These are phyloP conservation scores for Sympetrum striolatum DNA, from an alignment of 2,888 invertebrate species.

Conservation along the genomic window DNA sequence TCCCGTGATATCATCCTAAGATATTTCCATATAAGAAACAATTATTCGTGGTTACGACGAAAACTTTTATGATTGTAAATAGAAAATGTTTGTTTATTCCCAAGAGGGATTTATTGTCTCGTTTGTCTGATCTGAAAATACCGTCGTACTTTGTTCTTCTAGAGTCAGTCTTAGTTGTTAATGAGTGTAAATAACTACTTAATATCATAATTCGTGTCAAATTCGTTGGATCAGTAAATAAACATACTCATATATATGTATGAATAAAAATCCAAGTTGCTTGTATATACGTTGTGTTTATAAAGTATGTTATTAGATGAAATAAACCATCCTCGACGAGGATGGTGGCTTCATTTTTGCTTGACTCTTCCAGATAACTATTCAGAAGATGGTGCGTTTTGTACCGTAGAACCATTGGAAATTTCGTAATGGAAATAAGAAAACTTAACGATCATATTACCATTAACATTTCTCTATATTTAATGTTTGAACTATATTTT, in stretches of 20 bases:
- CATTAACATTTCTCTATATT: not conserved
- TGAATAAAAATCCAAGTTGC: not conserved
- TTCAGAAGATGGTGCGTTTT: not conserved
- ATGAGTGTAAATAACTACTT: not conserved
- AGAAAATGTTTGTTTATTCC: not conserved
- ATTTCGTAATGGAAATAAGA: not conserved
- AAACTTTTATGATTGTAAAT: not conserved
- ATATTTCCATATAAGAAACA: not conserved
- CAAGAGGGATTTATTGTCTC: not conserved
- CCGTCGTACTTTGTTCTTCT: not conserved
- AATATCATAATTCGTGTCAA: not conserved
- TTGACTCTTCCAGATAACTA: not conserved
- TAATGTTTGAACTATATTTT: not conserved
- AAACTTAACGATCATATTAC: not conserved
- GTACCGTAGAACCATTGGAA: not conserved
- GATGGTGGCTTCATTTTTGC: not conserved
- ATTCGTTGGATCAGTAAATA: not conserved
- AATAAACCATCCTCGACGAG: not conserved
- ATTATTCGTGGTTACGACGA: not conserved
- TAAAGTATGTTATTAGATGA: not conserved
- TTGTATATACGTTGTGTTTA: not conserved
- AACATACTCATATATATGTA: not conserved
- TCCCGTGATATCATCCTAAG: not conserved
- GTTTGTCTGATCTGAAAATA: not conserved
- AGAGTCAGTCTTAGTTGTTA: not conserved